Percentiles rank a stretch among this genome's conserved stretches.
phyloP scores from a whole-genome alignment of 2,797 vertebrate species.

The Sebastes aleutianus region DNA sequence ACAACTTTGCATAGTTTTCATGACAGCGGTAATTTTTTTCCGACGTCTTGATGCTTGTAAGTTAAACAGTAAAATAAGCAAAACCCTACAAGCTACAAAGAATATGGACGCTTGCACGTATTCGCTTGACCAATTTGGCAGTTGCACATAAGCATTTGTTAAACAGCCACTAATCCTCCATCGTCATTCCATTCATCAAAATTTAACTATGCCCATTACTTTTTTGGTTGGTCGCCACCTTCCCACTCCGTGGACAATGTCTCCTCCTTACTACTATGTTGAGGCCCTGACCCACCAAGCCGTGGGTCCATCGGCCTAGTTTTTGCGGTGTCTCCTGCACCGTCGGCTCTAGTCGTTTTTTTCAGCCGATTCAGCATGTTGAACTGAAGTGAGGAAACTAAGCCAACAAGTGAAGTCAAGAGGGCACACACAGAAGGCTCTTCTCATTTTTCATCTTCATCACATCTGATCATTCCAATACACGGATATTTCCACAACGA shows the following conservation, averaged over 20 bases:
- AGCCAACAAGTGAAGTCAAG: too few species aligned
- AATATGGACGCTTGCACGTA: neutral
- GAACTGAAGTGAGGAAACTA: too few species aligned
- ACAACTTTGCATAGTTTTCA: neutral
- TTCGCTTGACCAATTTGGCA: neutral
- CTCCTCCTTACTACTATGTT: neutral
- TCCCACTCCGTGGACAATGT: neutral
- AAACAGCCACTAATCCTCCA: too few species aligned
- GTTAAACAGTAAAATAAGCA: neutral
- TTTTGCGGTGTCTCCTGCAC: too few species aligned
- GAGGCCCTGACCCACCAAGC: too few species aligned
- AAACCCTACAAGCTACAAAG: neutral
- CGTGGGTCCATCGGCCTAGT: too few species aligned
- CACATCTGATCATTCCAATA: too few species aligned
- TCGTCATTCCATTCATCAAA: neutral
- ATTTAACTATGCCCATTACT: neutral
- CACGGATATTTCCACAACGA: too few species aligned
- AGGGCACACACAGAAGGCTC: too few species aligned
- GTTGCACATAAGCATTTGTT: neutral
- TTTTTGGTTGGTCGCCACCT: neutral
- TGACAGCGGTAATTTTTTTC: neutral
- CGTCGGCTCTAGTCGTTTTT: too few species aligned
- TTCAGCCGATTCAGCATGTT: too few species aligned
- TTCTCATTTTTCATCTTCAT: too few species aligned
- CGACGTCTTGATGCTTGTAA: neutral